phyloP scores from a whole-genome alignment of 2,888 invertebrate genomes.

The Callimorpha dominula region DNA sequence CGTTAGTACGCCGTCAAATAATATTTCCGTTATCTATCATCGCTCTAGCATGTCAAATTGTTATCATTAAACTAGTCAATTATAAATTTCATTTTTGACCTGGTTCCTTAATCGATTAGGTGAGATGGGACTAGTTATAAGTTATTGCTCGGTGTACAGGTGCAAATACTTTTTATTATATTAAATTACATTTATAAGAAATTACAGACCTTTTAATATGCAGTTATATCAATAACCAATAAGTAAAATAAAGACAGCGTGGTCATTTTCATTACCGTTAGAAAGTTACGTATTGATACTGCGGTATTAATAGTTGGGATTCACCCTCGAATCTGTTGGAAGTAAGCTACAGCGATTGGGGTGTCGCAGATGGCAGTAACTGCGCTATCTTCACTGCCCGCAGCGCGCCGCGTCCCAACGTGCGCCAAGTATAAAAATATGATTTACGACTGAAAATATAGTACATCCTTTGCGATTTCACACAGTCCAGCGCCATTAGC shows the following conservation, averaged over 20 bases:
- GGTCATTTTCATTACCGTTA: slow-evolving; percentile 49
- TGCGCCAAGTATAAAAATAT: slow-evolving; percentile 81
- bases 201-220: slow-evolving; percentile 37
- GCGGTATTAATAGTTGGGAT: slow-evolving; percentile 75
- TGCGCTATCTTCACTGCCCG: slow-evolving; percentile 67
- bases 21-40: slow-evolving; percentile 81
- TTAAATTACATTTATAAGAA: slow-evolving; percentile 34
- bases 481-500: slow-evolving; percentile 67
- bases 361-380: slow-evolving; percentile 83
- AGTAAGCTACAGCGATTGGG: slow-evolving; percentile 80
- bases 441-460: slow-evolving; percentile 74
- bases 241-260: slow-evolving; percentile 32
- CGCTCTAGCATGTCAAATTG: slow-evolving; percentile 78
- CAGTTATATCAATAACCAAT: slow-evolving; percentile 25
- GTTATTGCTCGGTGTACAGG: slow-evolving; percentile 32
- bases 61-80: slow-evolving; percentile 74
- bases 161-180: slow-evolving; percentile 40
- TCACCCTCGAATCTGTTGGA: slow-evolving; percentile 78
- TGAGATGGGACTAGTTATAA: slow-evolving; percentile 47
- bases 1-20: slow-evolving; percentile 72
- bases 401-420: slow-evolving; percentile 57
- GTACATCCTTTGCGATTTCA: slow-evolving; percentile 64
- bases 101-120: slow-evolving; percentile 45
- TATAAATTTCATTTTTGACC: slow-evolving; percentile 59
- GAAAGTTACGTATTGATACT: slow-evolving; percentile 65